Base-by-base conservation (phyloP, 2,888 invertebrate genomes). In the Drosophila austrosaltans region DNA sequence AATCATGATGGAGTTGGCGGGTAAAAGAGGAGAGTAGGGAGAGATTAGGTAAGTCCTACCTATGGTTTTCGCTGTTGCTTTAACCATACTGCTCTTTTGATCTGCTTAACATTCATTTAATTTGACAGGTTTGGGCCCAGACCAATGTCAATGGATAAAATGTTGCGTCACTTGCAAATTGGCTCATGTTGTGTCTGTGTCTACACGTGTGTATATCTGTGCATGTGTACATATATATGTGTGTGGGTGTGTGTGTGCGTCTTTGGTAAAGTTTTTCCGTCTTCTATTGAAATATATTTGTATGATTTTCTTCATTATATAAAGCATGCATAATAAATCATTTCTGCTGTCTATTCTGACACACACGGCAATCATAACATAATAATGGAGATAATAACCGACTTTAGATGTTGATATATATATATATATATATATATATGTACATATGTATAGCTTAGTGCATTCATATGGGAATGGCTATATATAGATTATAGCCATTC, bases 241-340 rank as follows among this genome's bases (percentile, higher is more conserved):
- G n/a, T 12, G 7, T n/a, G 8, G 3, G 16, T 28, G 25, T 40
- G 12, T 54, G 6, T 42, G 10, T 8, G 20, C 6, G 10, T 40
- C 40, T 64, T 20, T 20, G 25, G 22, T 22, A 8, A 10, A 40
- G 53, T 58, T 44, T 39, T n/a, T 67, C 20, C 30, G 48, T 58
- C 56, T 53, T 48, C 39, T 40, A 3, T 48, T 2, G 48, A 22
- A 48, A 22, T 25, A 25, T 48, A 12, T 61, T 39, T 25, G 39
- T 71, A 20, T 36, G 64, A 57, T 57, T 60, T 48, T 48, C 40
- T 48, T 58, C 40, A 57, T 64, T 63, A 57, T 63, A 65, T 56
- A 61, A 66, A 56, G n/a, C 62, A 69, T 67, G 76, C 76, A 72
- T 76, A 77, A 69, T 69, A 72, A 70, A 77, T 76, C 48, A 63